These are phyloP conservation scores for Melanophora roralis DNA, from an alignment of 2,888 invertebrate genomes.

Conservation along the genomic window DNA sequence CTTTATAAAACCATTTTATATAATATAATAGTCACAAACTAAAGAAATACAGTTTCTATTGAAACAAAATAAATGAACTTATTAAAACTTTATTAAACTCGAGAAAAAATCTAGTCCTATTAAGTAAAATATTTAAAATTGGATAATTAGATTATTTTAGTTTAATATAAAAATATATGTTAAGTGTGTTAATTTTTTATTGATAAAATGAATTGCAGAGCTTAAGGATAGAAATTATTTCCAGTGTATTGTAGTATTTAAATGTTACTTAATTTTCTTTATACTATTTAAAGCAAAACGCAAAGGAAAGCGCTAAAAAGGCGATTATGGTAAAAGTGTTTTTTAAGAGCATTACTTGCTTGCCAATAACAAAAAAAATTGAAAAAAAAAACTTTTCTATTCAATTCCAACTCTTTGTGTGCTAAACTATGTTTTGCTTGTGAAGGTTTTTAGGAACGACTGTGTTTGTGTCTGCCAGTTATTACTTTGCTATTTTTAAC, in stretches of 20 bases:
- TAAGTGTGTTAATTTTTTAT: too few species aligned
- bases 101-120: too few species aligned
- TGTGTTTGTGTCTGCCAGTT: not conserved
- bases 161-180: too few species aligned
- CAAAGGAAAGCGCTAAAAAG: constrained; percentile 22
- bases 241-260: not conserved
- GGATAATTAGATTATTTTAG: too few species aligned
- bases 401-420: constrained; percentile 11
- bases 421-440: constrained; percentile 1
- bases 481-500: constrained; percentile 44
- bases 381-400: constrained; percentile 17
- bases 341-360: constrained; percentile 53
- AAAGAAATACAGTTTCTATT: too few species aligned
- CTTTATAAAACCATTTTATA: too few species aligned
- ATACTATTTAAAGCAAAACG: not conserved
- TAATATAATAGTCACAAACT: too few species aligned
- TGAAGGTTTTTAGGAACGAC: not conserved
- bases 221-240: too few species aligned
- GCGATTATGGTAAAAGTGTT: constrained; percentile 52
- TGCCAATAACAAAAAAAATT: constrained; percentile 12
- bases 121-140: too few species aligned
- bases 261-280: not conserved
- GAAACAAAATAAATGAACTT: too few species aligned
- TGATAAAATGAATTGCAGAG: too few species aligned
- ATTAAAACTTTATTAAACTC: too few species aligned